Conservation (phyloP, 1,140 invertebrate genomes). For the Drosophila nebulosa region DNA sequence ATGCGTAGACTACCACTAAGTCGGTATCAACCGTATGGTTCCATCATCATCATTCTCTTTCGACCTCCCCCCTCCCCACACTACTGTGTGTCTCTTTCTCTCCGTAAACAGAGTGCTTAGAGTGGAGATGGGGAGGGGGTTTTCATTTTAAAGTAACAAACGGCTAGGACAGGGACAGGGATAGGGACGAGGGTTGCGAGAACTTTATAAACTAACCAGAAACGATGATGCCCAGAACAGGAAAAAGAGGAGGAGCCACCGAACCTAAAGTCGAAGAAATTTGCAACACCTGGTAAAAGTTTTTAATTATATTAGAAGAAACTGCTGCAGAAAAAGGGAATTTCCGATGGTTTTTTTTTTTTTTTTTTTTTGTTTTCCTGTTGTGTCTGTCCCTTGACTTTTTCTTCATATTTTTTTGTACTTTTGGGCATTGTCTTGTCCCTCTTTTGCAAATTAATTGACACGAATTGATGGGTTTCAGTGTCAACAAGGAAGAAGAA, state of each 20-base stretch:
- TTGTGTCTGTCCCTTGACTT: not conserved
- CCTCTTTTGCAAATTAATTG: slow-evolving; percentile 71
- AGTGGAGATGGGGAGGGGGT: not conserved
- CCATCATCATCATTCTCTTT: slow-evolving; percentile 27
- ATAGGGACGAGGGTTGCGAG: not conserved
- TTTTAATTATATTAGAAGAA: slow-evolving; percentile 75
- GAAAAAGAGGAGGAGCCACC: not conserved
- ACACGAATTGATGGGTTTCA: slow-evolving; percentile 76
- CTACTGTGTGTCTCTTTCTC: slow-evolving; percentile 35
- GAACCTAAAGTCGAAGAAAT: slow-evolving; percentile 41
- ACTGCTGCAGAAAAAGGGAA: slow-evolving; percentile 43
- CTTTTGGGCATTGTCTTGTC: slow-evolving; percentile 43
- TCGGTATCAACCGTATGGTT: slow-evolving; percentile 24
- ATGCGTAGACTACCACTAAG: slow-evolving; percentile 32
- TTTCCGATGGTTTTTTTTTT: not conserved
- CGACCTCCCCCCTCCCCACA: slow-evolving; percentile 31
- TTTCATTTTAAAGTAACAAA: not conserved
- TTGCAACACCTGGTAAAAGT: slow-evolving; percentile 78
- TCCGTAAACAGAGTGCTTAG: slow-evolving; percentile 3
- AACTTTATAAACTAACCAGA: slow-evolving; percentile 6
- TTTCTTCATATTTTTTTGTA: not conserved
- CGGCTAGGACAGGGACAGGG: not conserved
- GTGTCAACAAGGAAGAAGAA: slow-evolving; percentile 49
- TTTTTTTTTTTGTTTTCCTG: not conserved
- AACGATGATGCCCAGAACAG: not conserved